Base-by-base conservation (phyloP, 2,888 invertebrate genomes). In the Bedellia somnulentella region DNA sequence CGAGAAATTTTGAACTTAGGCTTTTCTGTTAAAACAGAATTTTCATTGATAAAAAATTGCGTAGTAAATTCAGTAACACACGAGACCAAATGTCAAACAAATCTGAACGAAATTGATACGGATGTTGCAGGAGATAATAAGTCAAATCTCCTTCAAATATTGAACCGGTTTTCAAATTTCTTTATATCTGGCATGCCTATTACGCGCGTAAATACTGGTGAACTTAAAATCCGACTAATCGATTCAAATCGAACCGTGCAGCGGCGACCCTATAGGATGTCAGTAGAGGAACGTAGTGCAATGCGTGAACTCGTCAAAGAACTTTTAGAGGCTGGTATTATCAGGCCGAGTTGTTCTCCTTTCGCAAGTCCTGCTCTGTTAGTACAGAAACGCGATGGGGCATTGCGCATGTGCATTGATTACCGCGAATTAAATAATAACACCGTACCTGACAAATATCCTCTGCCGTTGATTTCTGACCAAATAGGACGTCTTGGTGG, bases 321-420 rank as follows among this genome's bases (percentile, higher is more conserved):
- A 5, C n/a, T 34, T 5, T 21, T 34, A 3, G n/a, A n/a, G n/a
- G n/a, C n/a, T n/a, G n/a, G n/a, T n/a, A n/a, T n/a, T n/a, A n/a
- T n/a, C n/a, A n/a, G 32, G 8, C 24, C 21, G 5, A 33, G 29
- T 27, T 29, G 26, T 13, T 33, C 36, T 1, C 32, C 31, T 1
- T 36, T 36, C 22, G 15, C 36, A 2, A 34, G 36, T 24, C 34
- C 36, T 1, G 16, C 27, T 10, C 11, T 34, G 9, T 10, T 34
- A 8, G 32, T 34, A 2, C 30, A 32, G 15, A 36, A 36, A 17
- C 33, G n/a, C n/a, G n/a, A n/a, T n/a, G n/a, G n/a, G n/a, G n/a
- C n/a, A n/a, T n/a, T n/a, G n/a, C n/a, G n/a, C 3, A 12, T 33
- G 24, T 36, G 36, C 17, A 31, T 36, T 1, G 34, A 34, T 6